Conservation (phyloP, 2,113 vertebrate genomes). For the Uria aalge region DNA sequence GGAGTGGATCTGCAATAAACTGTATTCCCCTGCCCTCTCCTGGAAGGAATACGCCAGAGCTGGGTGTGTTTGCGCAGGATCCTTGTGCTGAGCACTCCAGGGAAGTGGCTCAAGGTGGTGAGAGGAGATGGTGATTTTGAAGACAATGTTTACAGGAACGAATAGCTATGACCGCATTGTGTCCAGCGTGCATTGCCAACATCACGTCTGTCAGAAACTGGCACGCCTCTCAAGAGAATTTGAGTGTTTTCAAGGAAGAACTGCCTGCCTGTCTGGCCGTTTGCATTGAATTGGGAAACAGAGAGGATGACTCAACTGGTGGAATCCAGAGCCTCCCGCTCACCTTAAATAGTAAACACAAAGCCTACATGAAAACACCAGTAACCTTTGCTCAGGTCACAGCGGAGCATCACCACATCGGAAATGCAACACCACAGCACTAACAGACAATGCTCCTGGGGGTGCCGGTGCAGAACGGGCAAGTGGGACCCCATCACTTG, state of each 20-base stretch:
- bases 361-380: not conserved
- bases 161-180: not conserved
- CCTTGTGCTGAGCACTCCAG: not conserved
- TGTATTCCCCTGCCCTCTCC: constrained; percentile 68
- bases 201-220: not conserved
- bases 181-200: not conserved
- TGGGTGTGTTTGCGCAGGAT: not conserved
- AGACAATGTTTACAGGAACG: not conserved
- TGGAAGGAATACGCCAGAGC: constrained; percentile 58
- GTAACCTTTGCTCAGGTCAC: not conserved
- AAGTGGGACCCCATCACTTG: not conserved
- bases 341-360: not conserved
- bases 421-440: rapidly evolving
- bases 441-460: not conserved
- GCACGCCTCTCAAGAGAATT: not conserved
- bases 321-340: not conserved
- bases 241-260: constrained; percentile 22
- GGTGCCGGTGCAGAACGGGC: not conserved
- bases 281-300: not conserved
- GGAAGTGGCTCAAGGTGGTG: not conserved
- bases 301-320: not conserved
- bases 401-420: not conserved
- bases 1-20: constrained; percentile 7
- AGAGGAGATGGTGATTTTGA: not conserved
- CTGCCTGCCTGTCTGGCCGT: not conserved